Evolutionary conservation across 2,888 invertebrate species (phyloP), one percentile per base, ranked within the genome.

Genomic region (Andricus curvator): DNA sequence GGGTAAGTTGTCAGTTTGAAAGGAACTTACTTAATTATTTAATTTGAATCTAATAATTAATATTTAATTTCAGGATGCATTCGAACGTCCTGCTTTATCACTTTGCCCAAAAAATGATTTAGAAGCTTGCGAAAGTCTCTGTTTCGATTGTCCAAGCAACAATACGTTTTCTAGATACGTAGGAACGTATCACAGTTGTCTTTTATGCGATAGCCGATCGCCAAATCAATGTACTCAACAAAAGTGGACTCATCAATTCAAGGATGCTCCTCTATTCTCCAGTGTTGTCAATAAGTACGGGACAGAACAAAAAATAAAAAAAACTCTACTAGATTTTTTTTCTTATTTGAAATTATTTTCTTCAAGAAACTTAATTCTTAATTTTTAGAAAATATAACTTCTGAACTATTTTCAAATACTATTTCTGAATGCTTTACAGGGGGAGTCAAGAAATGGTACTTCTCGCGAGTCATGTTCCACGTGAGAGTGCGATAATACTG

Each of bases 191-290:
- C 92, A 92, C 78, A 90, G 85, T 83, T 81, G 91, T 4, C 81
- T 92, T 77, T 85, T 92, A 83, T 86, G 90, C 20, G 92, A 92
- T 81, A 88, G 84, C 70, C 89, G 92, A 48, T 87, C 84, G 15
- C 85, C 88, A 29, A 84, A 86, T n/a, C 80, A 85, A 15, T 86
- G 88, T 29, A 86, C 93, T 0, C 88, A 93, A 6, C 94, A 94
- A 84, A 93, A 94, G 81, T 95, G 95, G 95, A 94, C 93, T 0
- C 95, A 95, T 84, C 94, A 94, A 8, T 94, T 95, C 89, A 93
- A 94, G 84, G 93, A 93, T 81, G 88, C 93, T 5, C 94, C 95
- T 0, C 91, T 94, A 1, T 93, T 93, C 77, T 92, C 94, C 62
- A 88, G 92, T 8, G 88, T 93, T 29, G 89, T 91, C 37, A 88